Percentiles rank a stretch among this genome's conserved stretches.
phyloP scores from a whole-genome alignment of 2,888 invertebrate genomes.

The Serripes groenlandicus region DNA sequence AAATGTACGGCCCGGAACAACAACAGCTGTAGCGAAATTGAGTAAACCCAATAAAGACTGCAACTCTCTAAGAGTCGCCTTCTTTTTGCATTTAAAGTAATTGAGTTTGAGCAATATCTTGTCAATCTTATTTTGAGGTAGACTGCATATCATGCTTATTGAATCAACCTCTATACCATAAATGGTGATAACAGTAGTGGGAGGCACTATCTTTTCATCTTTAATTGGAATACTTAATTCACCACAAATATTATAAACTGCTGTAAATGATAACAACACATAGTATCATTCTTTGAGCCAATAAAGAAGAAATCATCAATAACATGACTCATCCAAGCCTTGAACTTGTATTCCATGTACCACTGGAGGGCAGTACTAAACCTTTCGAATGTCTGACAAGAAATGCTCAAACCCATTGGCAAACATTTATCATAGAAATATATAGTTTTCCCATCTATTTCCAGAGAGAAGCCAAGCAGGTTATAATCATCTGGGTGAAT shows the following conservation, averaged over 20 bases:
- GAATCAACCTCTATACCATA: conserved; percentile 40
- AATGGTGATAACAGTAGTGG: conserved; percentile 18
- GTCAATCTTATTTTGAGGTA: conserved; percentile 26
- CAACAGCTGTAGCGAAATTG: conserved; percentile 17
- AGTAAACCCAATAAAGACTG: conserved; percentile 36
- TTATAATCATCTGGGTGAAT: conserved; percentile 43
- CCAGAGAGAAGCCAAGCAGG: conserved; percentile 45
- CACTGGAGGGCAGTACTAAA: conserved; percentile 20
- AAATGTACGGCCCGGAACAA: conserved; percentile 39
- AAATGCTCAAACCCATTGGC: conserved; percentile 3
- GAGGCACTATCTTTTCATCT: neutral
- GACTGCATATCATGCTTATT: neutral
- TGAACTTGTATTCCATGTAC: neutral
- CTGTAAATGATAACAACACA: neutral
- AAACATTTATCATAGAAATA: conserved; percentile 1
- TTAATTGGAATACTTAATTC: neutral
- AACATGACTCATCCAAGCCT: neutral
- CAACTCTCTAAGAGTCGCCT: conserved; percentile 34
- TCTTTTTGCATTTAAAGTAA: neutral
- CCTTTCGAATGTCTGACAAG: conserved; percentile 13
- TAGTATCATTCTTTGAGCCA: neutral
- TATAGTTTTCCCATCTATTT: too few relatives aligned
- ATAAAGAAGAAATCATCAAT: conserved; percentile 20
- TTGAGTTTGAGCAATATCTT: neutral
- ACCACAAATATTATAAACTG: neutral